Evolutionary conservation across 2,113 vertebrate species (phyloP).

Genomic region (Pogona vitticeps): DNA sequence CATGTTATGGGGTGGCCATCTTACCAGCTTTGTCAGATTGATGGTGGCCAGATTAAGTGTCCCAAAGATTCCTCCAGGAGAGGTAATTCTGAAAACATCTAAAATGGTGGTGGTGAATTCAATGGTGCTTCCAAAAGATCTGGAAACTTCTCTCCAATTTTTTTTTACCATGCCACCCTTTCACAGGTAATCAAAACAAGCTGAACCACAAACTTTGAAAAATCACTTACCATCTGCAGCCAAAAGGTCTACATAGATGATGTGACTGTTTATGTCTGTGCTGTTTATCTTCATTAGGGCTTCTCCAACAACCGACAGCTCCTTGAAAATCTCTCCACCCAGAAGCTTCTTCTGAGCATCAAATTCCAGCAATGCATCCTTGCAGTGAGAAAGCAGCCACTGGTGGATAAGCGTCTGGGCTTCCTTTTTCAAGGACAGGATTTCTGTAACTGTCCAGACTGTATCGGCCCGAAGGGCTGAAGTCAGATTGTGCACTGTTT

Average conservation of each 20-base stretch:
- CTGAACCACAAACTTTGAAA: not conserved
- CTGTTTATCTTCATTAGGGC: conserved; percentile 77
- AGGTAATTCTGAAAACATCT: too few relatives aligned
- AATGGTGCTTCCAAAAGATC: too few relatives aligned
- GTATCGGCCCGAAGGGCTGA: conserved; percentile 80
- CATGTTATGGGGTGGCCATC: too few relatives aligned
- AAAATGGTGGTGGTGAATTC: too few relatives aligned
- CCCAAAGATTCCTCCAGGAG: too few relatives aligned
- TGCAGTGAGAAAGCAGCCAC: conserved; percentile 85
- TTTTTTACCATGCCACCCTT: too few relatives aligned
- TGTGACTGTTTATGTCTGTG: conserved; percentile 74
- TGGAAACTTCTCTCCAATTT: too few relatives aligned
- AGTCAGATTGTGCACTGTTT: conserved; percentile 83
- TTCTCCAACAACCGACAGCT: conserved; percentile 75
- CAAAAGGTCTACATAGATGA: conserved; percentile 84
- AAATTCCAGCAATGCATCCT: conserved; percentile 67
- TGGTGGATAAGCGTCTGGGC: conserved; percentile 76
- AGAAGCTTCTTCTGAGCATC: conserved; percentile 50
- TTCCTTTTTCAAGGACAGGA: conserved; percentile 83
- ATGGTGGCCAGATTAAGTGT: too few relatives aligned
- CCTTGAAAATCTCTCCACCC: conserved; percentile 66
- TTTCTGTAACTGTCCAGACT: conserved; percentile 75
- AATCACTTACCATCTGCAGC: conserved; percentile 77
- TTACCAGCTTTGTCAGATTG: too few relatives aligned
- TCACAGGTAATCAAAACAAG: too few relatives aligned